Evolutionary conservation across 2,888 invertebrate species (phyloP).

Genomic region (Yponomeuta malinellus): DNA sequence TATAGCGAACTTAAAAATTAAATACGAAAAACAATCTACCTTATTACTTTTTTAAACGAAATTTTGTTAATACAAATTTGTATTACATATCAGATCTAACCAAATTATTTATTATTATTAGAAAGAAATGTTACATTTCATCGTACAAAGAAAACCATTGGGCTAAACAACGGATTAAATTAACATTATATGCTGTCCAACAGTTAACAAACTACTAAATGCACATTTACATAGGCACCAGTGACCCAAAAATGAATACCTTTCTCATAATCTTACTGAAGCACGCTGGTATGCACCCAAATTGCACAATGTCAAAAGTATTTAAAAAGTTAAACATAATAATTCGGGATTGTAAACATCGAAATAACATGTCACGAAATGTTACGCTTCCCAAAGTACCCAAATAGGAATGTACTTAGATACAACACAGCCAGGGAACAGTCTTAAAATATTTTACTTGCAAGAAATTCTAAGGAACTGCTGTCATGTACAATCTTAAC

Average conservation of each 20-base stretch:
- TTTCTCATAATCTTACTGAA: constrained; percentile 32
- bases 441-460: neutral
- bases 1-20: neutral
- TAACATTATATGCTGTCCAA: constrained; percentile 28
- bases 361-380: constrained; percentile 51
- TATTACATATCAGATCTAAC: constrained; percentile 9
- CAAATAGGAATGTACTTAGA: constrained; percentile 61
- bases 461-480: neutral
- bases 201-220: constrained; percentile 73
- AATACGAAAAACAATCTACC: neutral
- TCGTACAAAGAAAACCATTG: neutral
- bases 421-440: constrained; percentile 57
- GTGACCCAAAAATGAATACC: constrained; percentile 41
- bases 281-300: constrained; percentile 32
- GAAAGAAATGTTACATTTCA: neutral
- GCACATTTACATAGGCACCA: constrained; percentile 54
- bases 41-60: neutral
- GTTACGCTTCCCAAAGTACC: constrained; percentile 37
- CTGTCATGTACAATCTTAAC: neutral
- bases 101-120: neutral
- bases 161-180: constrained; percentile 1
- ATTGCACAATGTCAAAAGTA: constrained; percentile 18
- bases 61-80: neutral
- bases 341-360: constrained; percentile 32
- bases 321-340: constrained; percentile 29